Conservation (phyloP, 2,113 vertebrate species). For the Paracanthobrama guichenoti region DNA sequence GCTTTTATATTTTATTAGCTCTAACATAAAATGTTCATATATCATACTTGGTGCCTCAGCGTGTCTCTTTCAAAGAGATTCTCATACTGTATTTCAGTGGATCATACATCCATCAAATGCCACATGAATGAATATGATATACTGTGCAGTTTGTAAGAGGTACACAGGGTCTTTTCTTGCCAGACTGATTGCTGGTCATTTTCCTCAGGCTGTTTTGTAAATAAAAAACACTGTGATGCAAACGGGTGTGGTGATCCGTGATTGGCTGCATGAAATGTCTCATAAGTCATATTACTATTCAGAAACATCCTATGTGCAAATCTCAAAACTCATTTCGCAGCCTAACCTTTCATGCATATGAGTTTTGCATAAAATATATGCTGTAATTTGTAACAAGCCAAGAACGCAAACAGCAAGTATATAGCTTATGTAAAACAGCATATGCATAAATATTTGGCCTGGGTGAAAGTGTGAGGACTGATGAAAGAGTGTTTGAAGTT, state of each 20-base stretch:
- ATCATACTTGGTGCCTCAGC: constrained; percentile 17
- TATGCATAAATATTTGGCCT: constrained; percentile 22
- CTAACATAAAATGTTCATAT: constrained; percentile 14
- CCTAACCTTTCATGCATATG: neutral
- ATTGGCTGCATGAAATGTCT: neutral
- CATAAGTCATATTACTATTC: neutral
- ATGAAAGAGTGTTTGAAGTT: constrained; percentile 29
- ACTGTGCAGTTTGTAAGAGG: constrained; percentile 2
- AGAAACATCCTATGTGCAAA: neutral
- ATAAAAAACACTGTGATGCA: constrained; percentile 50
- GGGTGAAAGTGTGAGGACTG: constrained; percentile 19
- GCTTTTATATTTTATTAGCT: constrained; percentile 46
- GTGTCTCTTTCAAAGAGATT: neutral
- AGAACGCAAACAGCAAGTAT: neutral
- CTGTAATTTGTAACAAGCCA: constrained; percentile 6
- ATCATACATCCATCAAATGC: constrained; percentile 18
- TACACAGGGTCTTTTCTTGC: constrained; percentile 29
- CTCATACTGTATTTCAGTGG: constrained; percentile 16
- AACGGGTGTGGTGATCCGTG: constrained; percentile 3
- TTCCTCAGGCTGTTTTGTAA: constrained; percentile 43
- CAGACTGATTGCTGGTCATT: constrained; percentile 35
- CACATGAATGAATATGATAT: constrained; percentile 1
- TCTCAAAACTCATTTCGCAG: neutral
- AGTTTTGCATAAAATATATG: constrained; percentile 28
- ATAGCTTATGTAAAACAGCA: neutral